Evolutionary conservation across 2,797 vertebrate genomes (phyloP).

Genomic region (Naso thynnoides): DNA sequence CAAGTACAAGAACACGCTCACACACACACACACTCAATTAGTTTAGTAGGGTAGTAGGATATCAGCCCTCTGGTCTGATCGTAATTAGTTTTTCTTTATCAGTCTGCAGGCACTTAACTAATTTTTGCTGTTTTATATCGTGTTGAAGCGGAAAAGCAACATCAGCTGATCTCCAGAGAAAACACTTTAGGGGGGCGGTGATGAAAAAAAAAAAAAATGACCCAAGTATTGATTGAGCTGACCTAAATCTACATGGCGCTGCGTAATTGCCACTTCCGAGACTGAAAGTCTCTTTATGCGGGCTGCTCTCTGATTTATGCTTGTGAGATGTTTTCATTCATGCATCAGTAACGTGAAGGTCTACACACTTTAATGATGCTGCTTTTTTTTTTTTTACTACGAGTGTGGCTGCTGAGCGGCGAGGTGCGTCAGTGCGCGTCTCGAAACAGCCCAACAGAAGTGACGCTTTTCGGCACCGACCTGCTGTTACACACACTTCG

Average conservation of each 20-base stretch:
- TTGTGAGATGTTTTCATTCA: constrained; percentile 17
- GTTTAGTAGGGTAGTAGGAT: constrained; percentile 53
- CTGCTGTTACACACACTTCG: not conserved
- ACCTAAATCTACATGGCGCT: constrained; percentile 63
- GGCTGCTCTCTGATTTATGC: not conserved
- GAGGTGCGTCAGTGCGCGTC: not conserved
- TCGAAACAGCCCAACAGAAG: not conserved
- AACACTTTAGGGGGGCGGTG: constrained; percentile 36
- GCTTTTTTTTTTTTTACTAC: not conserved
- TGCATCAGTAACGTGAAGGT: not conserved
- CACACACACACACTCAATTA: constrained; percentile 14
- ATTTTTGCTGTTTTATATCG: constrained; percentile 51
- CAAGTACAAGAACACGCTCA: no score
- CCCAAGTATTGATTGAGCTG: constrained; percentile 56
- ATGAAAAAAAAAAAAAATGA: constrained; percentile 52
- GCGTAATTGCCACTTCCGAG: constrained; percentile 41
- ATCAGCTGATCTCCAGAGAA: constrained; percentile 43
- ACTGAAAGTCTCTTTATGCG: not conserved
- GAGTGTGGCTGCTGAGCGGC: not conserved
- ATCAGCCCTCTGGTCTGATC: constrained; percentile 47
- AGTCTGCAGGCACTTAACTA: constrained; percentile 59
- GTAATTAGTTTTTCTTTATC: constrained; percentile 58
- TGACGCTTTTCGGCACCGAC: not conserved
- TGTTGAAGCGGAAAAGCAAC: constrained; percentile 31
- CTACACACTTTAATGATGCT: not conserved